Percentiles rank a stretch among this genome's conserved stretches.
These are phyloP conservation scores for Elephantulus edwardii DNA, from an alignment of 2,113 vertebrate genomes.

Conservation along the genomic window DNA sequence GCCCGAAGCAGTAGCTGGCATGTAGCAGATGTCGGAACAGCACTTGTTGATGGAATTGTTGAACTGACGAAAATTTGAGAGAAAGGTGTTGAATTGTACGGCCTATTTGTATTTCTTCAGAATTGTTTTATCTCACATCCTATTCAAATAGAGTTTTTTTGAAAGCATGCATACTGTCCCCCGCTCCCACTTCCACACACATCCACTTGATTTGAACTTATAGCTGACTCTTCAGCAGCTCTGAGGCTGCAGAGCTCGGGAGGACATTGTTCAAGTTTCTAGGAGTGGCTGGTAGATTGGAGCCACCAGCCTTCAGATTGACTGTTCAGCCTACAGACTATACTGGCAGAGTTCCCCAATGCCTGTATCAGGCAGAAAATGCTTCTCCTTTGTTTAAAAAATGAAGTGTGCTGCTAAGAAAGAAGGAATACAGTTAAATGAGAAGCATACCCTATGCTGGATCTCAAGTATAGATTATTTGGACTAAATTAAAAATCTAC, in stretches of 20 bases:
- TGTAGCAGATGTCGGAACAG: neutral
- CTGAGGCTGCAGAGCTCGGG: too few species aligned
- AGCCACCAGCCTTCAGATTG: too few species aligned
- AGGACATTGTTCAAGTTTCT: too few species aligned
- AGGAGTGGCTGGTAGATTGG: too few species aligned
- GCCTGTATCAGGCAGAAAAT: too few species aligned
- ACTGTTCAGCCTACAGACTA: too few species aligned
- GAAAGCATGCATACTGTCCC: too few species aligned
- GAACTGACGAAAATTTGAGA: neutral
- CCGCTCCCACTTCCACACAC: too few species aligned
- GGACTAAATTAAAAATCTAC: neutral
- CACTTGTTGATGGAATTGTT: neutral
- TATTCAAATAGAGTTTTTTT: neutral
- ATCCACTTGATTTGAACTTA: too few species aligned
- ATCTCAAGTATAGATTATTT: neutral
- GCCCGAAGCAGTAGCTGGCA: neutral
- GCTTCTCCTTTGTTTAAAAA: conserved; percentile 1
- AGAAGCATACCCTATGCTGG: neutral
- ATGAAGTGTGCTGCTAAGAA: neutral
- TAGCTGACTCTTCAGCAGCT: too few species aligned
- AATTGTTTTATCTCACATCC: neutral
- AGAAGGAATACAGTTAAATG: neutral
- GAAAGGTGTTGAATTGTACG: neutral
- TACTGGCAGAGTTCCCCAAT: too few species aligned
- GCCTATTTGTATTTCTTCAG: neutral